Percentiles rank a stretch among this genome's conserved stretches.
Conservation (phyloP, 2,888 invertebrate genomes). For the Dione vanillae region DNA sequence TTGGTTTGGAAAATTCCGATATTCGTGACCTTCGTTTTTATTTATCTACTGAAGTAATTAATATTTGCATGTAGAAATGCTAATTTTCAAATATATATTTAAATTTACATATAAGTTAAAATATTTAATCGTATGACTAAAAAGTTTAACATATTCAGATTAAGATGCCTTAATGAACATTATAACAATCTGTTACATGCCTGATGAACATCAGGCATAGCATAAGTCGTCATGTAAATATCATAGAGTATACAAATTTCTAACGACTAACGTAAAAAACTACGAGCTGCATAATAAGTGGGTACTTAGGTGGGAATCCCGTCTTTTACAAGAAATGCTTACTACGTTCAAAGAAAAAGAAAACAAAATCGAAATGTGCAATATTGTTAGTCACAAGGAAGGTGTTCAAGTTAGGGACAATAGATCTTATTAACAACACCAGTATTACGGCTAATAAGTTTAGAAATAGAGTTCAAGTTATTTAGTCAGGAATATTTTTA, state of each 20-base stretch:
- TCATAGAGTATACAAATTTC: constrained; percentile 60
- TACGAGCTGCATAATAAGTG: constrained; percentile 43
- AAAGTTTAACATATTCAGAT: background rate
- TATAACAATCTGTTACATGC: constrained; percentile 34
- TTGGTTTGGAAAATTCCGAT: constrained; percentile 27
- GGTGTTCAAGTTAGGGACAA: constrained; percentile 67
- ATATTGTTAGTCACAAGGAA: constrained; percentile 81
- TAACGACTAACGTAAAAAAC: constrained; percentile 47
- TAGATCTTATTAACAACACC: constrained; percentile 69
- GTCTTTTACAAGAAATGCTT: background rate
- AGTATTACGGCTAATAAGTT: constrained; percentile 68
- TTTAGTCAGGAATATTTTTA: constrained; percentile 62
- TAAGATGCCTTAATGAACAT: constrained; percentile 5
- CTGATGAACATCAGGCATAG: constrained; percentile 62
- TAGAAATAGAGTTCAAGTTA: constrained; percentile 68
- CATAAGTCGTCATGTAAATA: constrained; percentile 69
- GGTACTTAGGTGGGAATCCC: constrained; percentile 47
- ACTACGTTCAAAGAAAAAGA: background rate
- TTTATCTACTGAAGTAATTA: constrained; percentile 25
- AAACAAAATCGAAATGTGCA: constrained; percentile 53
- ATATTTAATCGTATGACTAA: constrained; percentile 1
- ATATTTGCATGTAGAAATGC: constrained; percentile 17
- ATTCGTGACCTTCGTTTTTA: constrained; percentile 52
- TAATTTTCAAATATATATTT: constrained; percentile 5
- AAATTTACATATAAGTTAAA: background rate